Percentiles rank a stretch among this genome's conserved stretches.
These are phyloP conservation scores for Mythimna loreyi DNA, from an alignment of 2,888 invertebrate genomes.

Conservation along the genomic window DNA sequence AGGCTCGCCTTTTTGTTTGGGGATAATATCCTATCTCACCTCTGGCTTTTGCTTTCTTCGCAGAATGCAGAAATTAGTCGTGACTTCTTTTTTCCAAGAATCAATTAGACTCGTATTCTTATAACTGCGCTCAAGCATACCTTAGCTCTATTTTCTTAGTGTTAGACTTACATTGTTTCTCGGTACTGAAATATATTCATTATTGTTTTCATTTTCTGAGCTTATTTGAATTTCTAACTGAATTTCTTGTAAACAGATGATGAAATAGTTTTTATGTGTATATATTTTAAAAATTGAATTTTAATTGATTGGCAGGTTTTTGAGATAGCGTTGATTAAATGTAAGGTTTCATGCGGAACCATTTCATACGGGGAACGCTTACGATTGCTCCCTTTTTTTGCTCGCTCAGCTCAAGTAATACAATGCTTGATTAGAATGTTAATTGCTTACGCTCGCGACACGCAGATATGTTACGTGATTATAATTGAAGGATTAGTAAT, in stretches of 20 bases:
- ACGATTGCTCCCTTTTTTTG: slow-evolving; percentile 52
- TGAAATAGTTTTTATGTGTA: background rate
- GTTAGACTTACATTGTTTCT: slow-evolving; percentile 2
- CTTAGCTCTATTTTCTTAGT: slow-evolving; percentile 1
- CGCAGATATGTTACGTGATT: slow-evolving; percentile 67
- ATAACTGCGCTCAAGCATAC: background rate
- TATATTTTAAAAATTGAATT: slow-evolving; percentile 1
- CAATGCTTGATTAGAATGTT: slow-evolving; percentile 74
- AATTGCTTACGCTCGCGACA: slow-evolving; percentile 69
- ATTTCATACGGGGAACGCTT: slow-evolving; percentile 2
- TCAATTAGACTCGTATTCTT: slow-evolving; percentile 9
- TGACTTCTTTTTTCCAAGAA: background rate
- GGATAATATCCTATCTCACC: background rate
- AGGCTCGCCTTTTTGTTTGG: background rate
- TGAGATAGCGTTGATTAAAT: background rate
- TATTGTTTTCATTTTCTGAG: slow-evolving; percentile 2
- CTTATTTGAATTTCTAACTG: background rate
- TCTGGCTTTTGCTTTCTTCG: background rate
- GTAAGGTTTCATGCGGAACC: slow-evolving; percentile 6
- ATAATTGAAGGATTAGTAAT: slow-evolving; percentile 64
- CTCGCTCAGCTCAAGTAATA: slow-evolving; percentile 59
- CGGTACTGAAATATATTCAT: background rate
- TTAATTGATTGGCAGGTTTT: background rate
- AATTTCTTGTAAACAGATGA: slow-evolving; percentile 4
- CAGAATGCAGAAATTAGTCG: background rate